phyloP scores from a whole-genome alignment of 2,797 vertebrate genomes.

The Oreochromis mossambicus region DNA sequence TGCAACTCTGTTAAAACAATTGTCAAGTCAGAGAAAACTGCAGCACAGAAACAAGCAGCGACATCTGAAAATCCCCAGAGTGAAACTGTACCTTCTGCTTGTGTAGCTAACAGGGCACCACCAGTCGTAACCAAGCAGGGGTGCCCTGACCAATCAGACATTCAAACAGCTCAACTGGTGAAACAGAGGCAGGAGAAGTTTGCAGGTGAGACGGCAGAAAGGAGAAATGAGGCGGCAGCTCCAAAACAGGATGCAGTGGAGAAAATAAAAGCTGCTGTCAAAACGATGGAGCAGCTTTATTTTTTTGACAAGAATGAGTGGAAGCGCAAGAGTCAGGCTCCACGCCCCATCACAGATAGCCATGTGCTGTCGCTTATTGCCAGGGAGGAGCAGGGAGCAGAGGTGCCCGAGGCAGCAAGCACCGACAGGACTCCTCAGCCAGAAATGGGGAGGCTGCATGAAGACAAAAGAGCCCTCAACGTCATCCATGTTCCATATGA shows the following conservation, averaged over 20 bases:
- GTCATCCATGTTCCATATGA: slow-evolving; percentile 58
- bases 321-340: slow-evolving; percentile 87
- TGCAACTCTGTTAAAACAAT: slow-evolving; percentile 87
- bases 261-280: slow-evolving; percentile 92
- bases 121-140: slow-evolving; percentile 74
- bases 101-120: slow-evolving; percentile 70
- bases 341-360: slow-evolving; percentile 82
- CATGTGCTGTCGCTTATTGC: slow-evolving; percentile 88
- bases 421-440: slow-evolving; percentile 48
- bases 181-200: slow-evolving; percentile 78
- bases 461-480: slow-evolving; percentile 35
- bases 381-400: slow-evolving; percentile 73
- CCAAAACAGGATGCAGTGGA: slow-evolving; percentile 86
- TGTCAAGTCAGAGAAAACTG: slow-evolving; percentile 12
- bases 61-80: slow-evolving; percentile 73
- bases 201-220: slow-evolving; percentile 63
- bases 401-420: slow-evolving; percentile 27
- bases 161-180: slow-evolving; percentile 65
- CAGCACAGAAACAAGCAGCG: slow-evolving; percentile 28
- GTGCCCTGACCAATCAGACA: slow-evolving; percentile 74
- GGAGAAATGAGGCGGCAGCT: slow-evolving; percentile 65
- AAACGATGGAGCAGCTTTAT: slow-evolving; percentile 97
- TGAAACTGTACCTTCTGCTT: slow-evolving; percentile 74
- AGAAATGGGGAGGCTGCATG: slow-evolving; percentile 8
- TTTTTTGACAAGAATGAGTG: slow-evolving; percentile 91